Evolutionary conservation across 2,113 vertebrate species (phyloP).

Genomic region (Entelurus aequoreus): DNA sequence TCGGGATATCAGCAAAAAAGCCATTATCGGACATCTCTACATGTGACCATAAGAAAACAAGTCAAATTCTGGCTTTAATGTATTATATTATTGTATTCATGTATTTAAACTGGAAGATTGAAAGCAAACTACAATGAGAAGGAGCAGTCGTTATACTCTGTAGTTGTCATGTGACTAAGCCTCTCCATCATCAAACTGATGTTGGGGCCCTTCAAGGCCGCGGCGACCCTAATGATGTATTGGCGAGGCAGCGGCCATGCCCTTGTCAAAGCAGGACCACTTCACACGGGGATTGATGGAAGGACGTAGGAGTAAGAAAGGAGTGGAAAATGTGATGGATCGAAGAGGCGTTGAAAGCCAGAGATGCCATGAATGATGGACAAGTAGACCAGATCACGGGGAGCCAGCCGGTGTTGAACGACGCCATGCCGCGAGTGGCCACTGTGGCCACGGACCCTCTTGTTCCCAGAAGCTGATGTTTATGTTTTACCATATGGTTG

Average conservation of each 20-base stretch:
- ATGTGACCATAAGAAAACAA: too few relatives aligned
- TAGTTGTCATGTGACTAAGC: neutral
- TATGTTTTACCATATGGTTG: conserved; percentile 7
- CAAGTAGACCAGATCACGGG: conserved; percentile 24
- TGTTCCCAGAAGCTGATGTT: neutral
- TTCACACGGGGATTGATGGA: conserved; percentile 48
- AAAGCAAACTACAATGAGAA: too few relatives aligned
- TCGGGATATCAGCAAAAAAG: too few relatives aligned
- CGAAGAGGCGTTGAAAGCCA: conserved; percentile 17
- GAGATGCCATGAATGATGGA: conserved; percentile 46
- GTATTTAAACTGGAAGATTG: too few relatives aligned
- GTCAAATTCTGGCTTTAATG: too few relatives aligned
- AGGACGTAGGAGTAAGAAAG: conserved; percentile 37
- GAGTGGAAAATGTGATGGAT: conserved; percentile 48
- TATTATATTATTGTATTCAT: too few relatives aligned
- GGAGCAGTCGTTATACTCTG: neutral
- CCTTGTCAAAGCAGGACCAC: conserved; percentile 57
- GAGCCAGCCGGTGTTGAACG: conserved; percentile 27
- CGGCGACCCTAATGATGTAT: conserved; percentile 40
- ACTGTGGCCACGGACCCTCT: neutral
- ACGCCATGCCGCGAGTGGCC: neutral
- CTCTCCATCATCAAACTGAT: neutral
- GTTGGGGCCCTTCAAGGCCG: conserved; percentile 10
- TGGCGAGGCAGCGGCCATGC: conserved; percentile 35
- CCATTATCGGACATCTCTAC: too few relatives aligned